These are phyloP conservation scores for Nebria salina DNA, from an alignment of 2,888 invertebrate genomes.

Conservation along the genomic window DNA sequence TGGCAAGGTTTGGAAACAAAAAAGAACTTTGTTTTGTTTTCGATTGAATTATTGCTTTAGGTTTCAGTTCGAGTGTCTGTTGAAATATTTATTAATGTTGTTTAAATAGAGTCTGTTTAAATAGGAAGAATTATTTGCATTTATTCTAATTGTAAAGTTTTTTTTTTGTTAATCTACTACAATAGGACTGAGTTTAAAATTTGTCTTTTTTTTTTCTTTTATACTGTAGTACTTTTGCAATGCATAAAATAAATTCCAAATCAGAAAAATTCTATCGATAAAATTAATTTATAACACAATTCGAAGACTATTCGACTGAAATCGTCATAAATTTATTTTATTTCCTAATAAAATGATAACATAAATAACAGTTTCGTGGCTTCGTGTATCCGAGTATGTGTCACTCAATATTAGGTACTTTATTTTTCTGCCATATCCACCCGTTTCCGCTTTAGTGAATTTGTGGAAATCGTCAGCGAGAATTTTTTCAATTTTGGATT, in stretches of 20 bases:
- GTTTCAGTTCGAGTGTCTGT: conserved; percentile 7
- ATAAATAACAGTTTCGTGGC: neutral
- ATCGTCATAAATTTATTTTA: neutral
- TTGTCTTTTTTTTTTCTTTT: neutral
- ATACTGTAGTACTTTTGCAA: no score
- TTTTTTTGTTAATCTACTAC: conserved; percentile 1
- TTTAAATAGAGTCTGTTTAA: conserved; percentile 13
- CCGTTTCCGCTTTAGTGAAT: conserved; percentile 27
- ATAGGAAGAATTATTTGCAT: conserved; percentile 19
- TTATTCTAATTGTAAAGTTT: conserved; percentile 8
- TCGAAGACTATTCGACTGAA: neutral
- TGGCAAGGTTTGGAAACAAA: neutral
- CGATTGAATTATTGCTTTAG: conserved; percentile 30
- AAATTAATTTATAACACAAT: neutral
- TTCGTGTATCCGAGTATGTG: neutral
- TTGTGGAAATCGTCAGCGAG: conserved; percentile 26
- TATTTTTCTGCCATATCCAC: neutral
- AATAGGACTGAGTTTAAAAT: neutral
- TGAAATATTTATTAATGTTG: conserved; percentile 7
- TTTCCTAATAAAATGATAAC: neutral
- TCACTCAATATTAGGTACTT: neutral
- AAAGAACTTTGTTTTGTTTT: conserved; percentile 38
- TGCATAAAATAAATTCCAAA: no score
- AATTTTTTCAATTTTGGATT: conserved; percentile 30
- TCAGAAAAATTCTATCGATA: neutral